These are phyloP conservation scores for Lagocephalus sceleratus DNA, from an alignment of 2,797 vertebrate genomes.

Conservation along the genomic window DNA sequence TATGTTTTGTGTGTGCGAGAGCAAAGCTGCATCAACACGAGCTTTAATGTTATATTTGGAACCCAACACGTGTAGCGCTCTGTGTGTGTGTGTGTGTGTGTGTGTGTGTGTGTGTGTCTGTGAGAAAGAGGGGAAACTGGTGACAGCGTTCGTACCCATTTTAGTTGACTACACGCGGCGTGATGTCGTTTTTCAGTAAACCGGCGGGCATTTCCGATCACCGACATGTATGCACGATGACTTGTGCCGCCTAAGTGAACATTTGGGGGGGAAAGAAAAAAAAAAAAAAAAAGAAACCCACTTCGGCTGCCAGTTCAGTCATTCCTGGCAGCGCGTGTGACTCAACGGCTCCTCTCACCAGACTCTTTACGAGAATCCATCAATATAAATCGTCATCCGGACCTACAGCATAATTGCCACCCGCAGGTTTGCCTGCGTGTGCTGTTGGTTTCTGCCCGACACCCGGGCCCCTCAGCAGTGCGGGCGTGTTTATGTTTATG, in stretches of 20 bases:
- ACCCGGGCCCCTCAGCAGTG: constrained; percentile 26
- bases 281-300: constrained; percentile 17
- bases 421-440: constrained; percentile 18
- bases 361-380: constrained; percentile 51
- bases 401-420: constrained; percentile 46
- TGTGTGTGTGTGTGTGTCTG: constrained; percentile 17
- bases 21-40: constrained; percentile 21
- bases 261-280: too few species aligned
- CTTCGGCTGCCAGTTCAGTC: constrained; percentile 20
- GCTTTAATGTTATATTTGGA: constrained; percentile 24
- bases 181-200: constrained; percentile 12
- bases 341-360: constrained; percentile 35
- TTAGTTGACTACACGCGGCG: constrained; percentile 22
- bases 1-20: constrained; percentile 17
- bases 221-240: constrained; percentile 1
- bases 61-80: not conserved
- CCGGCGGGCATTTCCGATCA: constrained; percentile 2
- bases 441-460: constrained; percentile 15
- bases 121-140: constrained; percentile 8
- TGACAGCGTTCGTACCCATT: constrained; percentile 13
- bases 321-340: constrained; percentile 57
- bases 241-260: constrained; percentile 1
- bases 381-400: constrained; percentile 25
- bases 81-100: constrained; percentile 1
- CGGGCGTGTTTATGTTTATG: constrained; percentile 59